Evolutionary conservation across 2,113 vertebrate species (phyloP).

Genomic region (Lucifuga dentata): DNA sequence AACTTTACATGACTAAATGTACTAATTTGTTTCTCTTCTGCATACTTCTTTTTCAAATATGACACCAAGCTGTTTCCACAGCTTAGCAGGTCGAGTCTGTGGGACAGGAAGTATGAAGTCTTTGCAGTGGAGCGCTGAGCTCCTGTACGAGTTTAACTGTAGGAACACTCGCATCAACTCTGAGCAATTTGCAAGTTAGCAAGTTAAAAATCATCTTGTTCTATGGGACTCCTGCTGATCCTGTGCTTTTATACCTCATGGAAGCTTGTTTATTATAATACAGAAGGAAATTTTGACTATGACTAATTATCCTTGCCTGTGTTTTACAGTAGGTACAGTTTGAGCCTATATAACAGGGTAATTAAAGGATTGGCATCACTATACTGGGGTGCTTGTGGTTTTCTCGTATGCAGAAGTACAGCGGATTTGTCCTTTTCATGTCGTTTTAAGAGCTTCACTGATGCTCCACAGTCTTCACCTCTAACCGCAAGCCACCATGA

Average conservation of each 20-base stretch:
- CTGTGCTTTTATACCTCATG: not conserved
- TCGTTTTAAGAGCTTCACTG: not conserved
- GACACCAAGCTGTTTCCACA: not conserved
- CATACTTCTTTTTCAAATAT: too few species aligned
- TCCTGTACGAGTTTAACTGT: constrained; percentile 26
- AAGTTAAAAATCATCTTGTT: constrained; percentile 11
- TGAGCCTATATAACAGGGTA: not conserved
- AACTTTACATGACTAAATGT: too few species aligned
- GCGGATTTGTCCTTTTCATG: not conserved
- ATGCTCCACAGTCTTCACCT: constrained; percentile 16
- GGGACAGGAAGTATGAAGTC: constrained; percentile 63
- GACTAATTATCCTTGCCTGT: not conserved
- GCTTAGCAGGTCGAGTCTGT: not conserved
- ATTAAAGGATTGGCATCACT: not conserved
- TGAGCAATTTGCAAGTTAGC: constrained; percentile 36
- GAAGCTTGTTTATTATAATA: not conserved
- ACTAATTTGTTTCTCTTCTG: too few species aligned
- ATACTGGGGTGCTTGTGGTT: constrained; percentile 3
- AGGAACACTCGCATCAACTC: not conserved
- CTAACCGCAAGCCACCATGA: constrained; percentile 46
- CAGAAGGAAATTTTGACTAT: not conserved
- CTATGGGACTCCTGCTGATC: constrained; percentile 11
- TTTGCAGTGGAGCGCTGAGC: constrained; percentile 33
- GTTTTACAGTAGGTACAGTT: not conserved
- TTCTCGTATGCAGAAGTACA: not conserved